Base-by-base conservation (phyloP, 2,888 invertebrate genomes). In the Cataglyphis albicans region DNA sequence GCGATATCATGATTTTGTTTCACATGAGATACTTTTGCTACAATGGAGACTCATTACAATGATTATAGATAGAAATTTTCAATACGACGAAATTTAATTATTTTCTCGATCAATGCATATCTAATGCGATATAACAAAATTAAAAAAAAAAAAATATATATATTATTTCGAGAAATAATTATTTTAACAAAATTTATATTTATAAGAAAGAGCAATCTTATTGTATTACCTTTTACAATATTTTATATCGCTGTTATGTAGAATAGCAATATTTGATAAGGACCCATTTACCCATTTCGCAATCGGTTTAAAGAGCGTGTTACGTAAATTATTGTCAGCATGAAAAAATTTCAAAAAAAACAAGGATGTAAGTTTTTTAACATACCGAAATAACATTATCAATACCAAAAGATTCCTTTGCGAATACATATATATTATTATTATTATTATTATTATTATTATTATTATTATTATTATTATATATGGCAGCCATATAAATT, bases 401-500 rank as follows among this genome's bases (percentile, higher is more conserved):
- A 76, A 75, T 7, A 35, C 25, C 10, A 35, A 25, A 12, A 57
- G 21, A 32, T 70, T 55, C 4, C 9, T 70, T 44, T 44, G 41
- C 32, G 12, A n/a, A 29, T 35, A 68, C 32, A 32, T 32, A 32
- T 32, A 32, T 32, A 32, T 32, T 32, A 32, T 32, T n/a, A n/a
- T n/a, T 32, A 67, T 25, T 25, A 25, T 29, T 29, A 29, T 29
- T 29, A 29, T 29, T 29, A 29, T 29, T 29, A 29, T 29, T 29
- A 29, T 29, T 29, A 29, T 29, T 29, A 29, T 29, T 29, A 29
- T 29, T 29, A 29, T 29, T 29, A 29, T 25, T 29, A 18, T 41
- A 63, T 12, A 44, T 63, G 61, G 63, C 29, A 61, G n/a, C 38
- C 52, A 61, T 82, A 82, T 82, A 82, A 82, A 82, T 82, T 82